Evolutionary conservation across 2,888 invertebrate genomes (phyloP).

Genomic region (Eristalis intricaria): DNA sequence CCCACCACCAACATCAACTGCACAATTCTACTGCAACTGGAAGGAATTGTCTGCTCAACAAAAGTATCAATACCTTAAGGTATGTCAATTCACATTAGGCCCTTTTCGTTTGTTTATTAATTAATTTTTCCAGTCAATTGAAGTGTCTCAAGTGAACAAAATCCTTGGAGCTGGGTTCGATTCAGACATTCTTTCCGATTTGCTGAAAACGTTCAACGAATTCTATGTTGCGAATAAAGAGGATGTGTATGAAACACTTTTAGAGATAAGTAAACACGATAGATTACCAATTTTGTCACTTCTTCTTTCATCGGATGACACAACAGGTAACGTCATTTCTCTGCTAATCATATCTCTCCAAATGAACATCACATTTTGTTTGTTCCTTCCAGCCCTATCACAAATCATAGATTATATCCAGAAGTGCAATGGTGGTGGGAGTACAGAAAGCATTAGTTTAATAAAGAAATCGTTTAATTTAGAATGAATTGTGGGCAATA

Average conservation of each 20-base stretch:
- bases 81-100: constrained; percentile 16
- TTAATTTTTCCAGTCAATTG: constrained; percentile 75
- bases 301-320: constrained; percentile 78
- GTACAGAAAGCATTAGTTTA: constrained; percentile 41
- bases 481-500: constrained; percentile 24
- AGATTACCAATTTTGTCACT: constrained; percentile 78
- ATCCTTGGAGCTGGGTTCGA: constrained; percentile 80
- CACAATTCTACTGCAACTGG: constrained; percentile 80
- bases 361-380: not conserved
- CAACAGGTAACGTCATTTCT: constrained; percentile 74
- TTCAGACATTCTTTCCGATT: constrained; percentile 77
- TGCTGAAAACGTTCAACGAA: constrained; percentile 76
- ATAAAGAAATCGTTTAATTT: constrained; percentile 59
- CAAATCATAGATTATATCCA: constrained; percentile 75
- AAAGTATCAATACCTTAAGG: constrained; percentile 79
- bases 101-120: not conserved
- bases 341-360: not conserved
- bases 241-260: constrained; percentile 74
- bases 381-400: constrained; percentile 73
- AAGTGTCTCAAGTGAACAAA: constrained; percentile 76
- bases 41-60: constrained; percentile 77
- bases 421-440: constrained; percentile 63
- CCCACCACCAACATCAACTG: constrained; percentile 76
- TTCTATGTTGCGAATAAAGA: constrained; percentile 77
- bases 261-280: constrained; percentile 79